phyloP scores from a whole-genome alignment of 2,888 invertebrate species.

The Lobophora halterata region DNA sequence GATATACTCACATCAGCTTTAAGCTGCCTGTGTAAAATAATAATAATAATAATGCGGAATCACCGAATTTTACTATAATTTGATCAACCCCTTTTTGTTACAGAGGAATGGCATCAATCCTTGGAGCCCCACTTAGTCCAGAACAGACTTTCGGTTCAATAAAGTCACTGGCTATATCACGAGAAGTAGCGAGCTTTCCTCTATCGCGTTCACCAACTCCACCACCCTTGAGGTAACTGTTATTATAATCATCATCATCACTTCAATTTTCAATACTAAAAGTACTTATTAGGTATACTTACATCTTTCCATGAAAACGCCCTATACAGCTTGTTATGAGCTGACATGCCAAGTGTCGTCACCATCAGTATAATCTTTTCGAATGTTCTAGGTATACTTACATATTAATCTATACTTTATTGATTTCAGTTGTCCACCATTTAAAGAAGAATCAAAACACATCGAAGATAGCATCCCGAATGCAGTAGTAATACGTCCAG shows the following conservation, averaged over 20 bases:
- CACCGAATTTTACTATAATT: conserved; percentile 2
- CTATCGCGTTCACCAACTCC: conserved; percentile 87
- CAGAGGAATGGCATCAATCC: conserved; percentile 85
- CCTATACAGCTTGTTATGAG: too few relatives aligned
- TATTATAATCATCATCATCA: too few relatives aligned
- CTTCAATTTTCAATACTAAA: too few relatives aligned
- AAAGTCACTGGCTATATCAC: conserved; percentile 85
- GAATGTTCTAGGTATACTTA: not conserved
- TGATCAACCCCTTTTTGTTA: conserved; percentile 35
- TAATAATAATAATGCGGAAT: too few relatives aligned
- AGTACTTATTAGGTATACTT: too few relatives aligned
- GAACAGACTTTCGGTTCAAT: conserved; percentile 89
- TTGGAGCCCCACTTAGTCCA: conserved; percentile 85
- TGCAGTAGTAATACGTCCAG: conserved; percentile 56
- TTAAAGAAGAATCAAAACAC: conserved; percentile 63
- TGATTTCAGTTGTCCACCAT: conserved; percentile 63
- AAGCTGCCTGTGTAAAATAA: too few relatives aligned
- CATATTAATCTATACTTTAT: not conserved
- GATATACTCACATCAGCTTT: too few relatives aligned
- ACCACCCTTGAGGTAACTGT: conserved; percentile 78
- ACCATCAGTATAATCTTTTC: not conserved
- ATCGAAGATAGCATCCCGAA: conserved; percentile 67
- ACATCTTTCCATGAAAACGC: too few relatives aligned
- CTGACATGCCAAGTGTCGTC: too few relatives aligned
- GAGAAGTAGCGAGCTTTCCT: conserved; percentile 90